Evolutionary conservation across 2,113 vertebrate genomes (phyloP), one percentile per base, ranked within the genome.

Genomic region (Corythoichthys haematopterus): DNA sequence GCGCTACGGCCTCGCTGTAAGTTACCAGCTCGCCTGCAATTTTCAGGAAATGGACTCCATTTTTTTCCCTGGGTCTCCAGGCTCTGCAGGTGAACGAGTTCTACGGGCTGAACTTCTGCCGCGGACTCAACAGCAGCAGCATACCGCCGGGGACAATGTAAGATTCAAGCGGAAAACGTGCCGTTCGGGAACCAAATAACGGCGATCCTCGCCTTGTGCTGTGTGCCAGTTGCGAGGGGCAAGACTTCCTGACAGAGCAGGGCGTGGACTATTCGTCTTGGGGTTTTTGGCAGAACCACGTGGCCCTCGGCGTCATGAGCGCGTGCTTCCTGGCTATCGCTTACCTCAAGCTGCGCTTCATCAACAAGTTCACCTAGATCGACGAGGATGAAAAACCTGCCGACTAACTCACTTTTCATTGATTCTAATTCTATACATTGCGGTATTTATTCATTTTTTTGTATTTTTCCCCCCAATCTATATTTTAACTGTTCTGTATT

Each of bases 281-380:
- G 96, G 95, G 93, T 1, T 73, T 96, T 16, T 98, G 97, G 96
- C 88, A 87, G 91, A 98, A 98, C 65, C 91, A 94, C 2, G 0
- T 98, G 57, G 94, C 93, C 15, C 74, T 98, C 14, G 59, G 57
- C 15, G 79, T 92, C 82, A 95, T 98, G 94, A 93, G 68, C 0
- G 0, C 90, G 2, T 88, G 92, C 57, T 94, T 98, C 88, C 90
- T 98, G 1, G 20, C 16, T 13, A 94, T 96, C 4, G 84, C 95
- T 0, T 98, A 95, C 80, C 53, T 98, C 70, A 97, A 95, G 74
- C 80, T 98, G 67, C 65, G 71, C 62, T 93, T 95, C 69, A 94
- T 97, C 85, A 95, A 88, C 81, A 98, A 98, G 75, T 94, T 94
- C 80, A 94, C 95, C 43, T 98, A 88, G 55, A 68, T 33, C 38